Evolutionary conservation across 2,113 vertebrate species (phyloP), one percentile per base, ranked within the genome.

Genomic region (Hippocampus barbouri): DNA sequence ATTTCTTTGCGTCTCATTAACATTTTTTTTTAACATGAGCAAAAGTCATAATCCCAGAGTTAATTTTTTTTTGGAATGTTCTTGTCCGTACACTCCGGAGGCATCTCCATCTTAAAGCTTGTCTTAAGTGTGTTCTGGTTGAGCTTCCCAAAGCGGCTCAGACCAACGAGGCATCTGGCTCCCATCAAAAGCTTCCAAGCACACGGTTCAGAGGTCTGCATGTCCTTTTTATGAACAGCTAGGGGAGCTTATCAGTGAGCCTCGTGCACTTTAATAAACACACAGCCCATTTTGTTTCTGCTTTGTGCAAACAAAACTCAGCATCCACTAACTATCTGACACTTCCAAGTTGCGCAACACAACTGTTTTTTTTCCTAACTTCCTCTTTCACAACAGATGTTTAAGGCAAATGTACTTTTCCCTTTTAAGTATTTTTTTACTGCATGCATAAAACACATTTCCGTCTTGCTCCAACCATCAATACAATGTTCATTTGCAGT

Each of bases 11-110:
- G 30, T 68, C 70, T 76, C 77, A 71, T 60, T 21, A 81, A 57
- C 57, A 70, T 62, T 21, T 53, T 66, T 87, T 84, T 87, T 88
- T 86, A 86, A 89, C 76, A 75, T 77, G 77, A 91, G 85, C 78
- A 85, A 53, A 76, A 80, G 73, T 34, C 53, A 25, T 25, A 30
- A 71, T 86, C 84, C 84, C 77, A 72, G 0, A 67, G 76, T 85
- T 72, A 56, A 38, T 41, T 79, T 86, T 91, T 41, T 80, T 86
- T 88, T 91, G 92, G 92, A 93, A 93, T 93, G 91, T 88, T 86
- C 67, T 81, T 60, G 66, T 82, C 78, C 80, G 47, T 79, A 83
- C 70, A 69, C 70, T 66, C 83, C 75, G 88, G 88, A 82, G 86
- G 85, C 73, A 77, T 74, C 84, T 83, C 79, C 72, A 84, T 72